Evolutionary conservation across 2,797 vertebrate species (phyloP), one percentile per base, ranked within the genome.

Genomic region (Bradypodion pumilum): DNA sequence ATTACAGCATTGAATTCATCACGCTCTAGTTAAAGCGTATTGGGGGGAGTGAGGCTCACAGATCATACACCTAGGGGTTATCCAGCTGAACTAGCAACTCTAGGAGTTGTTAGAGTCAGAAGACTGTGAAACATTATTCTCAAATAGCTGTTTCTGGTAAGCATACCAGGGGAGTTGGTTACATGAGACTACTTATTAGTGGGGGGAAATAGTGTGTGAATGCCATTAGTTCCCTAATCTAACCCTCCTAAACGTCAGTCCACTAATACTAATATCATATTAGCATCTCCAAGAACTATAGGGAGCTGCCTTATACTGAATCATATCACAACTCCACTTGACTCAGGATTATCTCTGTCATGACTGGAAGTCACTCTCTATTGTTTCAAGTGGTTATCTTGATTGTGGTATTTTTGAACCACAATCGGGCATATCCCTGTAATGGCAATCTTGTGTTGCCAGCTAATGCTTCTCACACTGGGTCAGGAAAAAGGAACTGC

Each of bases 1-100:
- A 92, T 89, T 92, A 52, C 80, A 87, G 74, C 74, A 83, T 79
- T 52, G 9, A 46, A 10, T 83, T 90, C 84, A 52, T 88, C 88
- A 59, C 72, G 32, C 4, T 93, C 84, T 49, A 1, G 32, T 85
- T 81, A 77, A 76, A 56, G n/a, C 56, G 13, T 72, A n/a, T 60
- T 19, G 25, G 42, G 32, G 73, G 27, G n/a, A 27, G 56, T 40
- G 27, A 3, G n/a, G 32, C 76, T 21, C n/a, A 85, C 15, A 77
- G 74, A 62, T 65, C 13, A 42, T 49, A 56, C 35, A 19, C 40
- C 44, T 52, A 25, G 27, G 42, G 79, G 42, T 60, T 42, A 70
- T 49, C 25, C 40, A n/a, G 16, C 8, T 70, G 74, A 62, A 49
- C 37, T 23, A 49, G 60, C n/a, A n/a, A n/a, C n/a, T n/a, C 46